A percentile compares a stretch with the other conserved stretches of the same genome.
phyloP scores from a whole-genome alignment of 2,888 invertebrate genomes.

The Eutolmus rufibarbis region DNA sequence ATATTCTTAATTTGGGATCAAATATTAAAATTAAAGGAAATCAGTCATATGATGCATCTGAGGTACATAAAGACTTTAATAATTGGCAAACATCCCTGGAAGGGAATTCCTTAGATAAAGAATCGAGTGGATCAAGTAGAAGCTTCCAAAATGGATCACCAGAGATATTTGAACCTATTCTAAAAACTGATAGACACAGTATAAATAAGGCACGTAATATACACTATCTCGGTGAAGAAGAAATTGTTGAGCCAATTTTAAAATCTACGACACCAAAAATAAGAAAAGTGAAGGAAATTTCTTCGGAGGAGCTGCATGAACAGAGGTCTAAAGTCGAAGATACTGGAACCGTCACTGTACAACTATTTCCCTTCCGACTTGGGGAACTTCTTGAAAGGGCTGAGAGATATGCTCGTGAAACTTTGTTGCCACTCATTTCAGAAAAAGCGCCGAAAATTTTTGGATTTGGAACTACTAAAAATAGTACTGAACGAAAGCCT shows the following conservation, averaged over 20 bases:
- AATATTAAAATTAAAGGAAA: constrained; percentile 58
- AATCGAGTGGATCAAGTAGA: constrained; percentile 57
- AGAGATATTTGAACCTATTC: constrained; percentile 68
- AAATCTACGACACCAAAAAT: constrained; percentile 69
- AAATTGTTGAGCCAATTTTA: constrained; percentile 79
- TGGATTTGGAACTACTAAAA: constrained; percentile 65
- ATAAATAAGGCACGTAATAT: constrained; percentile 56
- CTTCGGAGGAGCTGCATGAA: constrained; percentile 60
- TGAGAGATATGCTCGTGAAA: constrained; percentile 81
- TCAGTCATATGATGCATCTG: constrained; percentile 48
- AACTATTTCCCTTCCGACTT: constrained; percentile 78
- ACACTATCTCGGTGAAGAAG: constrained; percentile 60
- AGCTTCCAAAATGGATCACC: constrained; percentile 54
- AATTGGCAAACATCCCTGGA: constrained; percentile 65
- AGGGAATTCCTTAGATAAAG: constrained; percentile 64
- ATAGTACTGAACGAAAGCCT: constrained; percentile 62
- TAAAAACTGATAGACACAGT: constrained; percentile 52
- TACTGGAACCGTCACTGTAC: constrained; percentile 68
- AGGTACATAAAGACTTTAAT: constrained; percentile 48
- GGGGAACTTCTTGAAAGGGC: constrained; percentile 82
- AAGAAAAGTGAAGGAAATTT: constrained; percentile 61
- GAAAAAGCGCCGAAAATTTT: constrained; percentile 79
- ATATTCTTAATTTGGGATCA: constrained; percentile 61
- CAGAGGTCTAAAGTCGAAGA: constrained; percentile 48
- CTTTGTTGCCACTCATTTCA: constrained; percentile 77